Conservation (phyloP, 2,797 vertebrate genomes). For the Periparus ater region DNA sequence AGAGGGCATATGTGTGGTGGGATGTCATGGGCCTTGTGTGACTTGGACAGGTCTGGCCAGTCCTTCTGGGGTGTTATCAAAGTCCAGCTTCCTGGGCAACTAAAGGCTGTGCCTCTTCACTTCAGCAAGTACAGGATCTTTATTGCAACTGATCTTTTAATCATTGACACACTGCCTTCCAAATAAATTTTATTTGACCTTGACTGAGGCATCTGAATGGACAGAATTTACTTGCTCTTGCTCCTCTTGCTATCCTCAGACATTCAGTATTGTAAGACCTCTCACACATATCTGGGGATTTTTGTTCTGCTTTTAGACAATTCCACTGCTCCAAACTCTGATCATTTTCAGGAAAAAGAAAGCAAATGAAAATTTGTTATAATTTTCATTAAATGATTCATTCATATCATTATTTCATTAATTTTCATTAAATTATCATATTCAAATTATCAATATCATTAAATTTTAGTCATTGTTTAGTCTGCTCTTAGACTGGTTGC, state of each 20-base stretch:
- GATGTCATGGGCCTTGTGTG: background rate
- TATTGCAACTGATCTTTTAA: background rate
- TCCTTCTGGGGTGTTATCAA: background rate
- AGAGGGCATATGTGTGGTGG: background rate
- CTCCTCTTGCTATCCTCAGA: background rate
- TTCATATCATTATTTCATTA: too few relatives aligned
- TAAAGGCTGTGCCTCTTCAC: background rate
- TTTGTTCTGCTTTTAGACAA: background rate
- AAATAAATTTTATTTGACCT: background rate
- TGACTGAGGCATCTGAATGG: background rate
- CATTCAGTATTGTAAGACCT: background rate
- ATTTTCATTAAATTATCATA: too few relatives aligned
- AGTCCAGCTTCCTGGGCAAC: background rate
- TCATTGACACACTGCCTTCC: background rate
- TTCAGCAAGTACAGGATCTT: background rate
- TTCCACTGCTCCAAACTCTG: background rate
- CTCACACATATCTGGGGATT: background rate
- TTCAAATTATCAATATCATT: background rate
- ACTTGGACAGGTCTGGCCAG: background rate
- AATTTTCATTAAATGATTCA: too few relatives aligned
- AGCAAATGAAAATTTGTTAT: background rate
- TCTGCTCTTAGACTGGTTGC: background rate
- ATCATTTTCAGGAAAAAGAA: background rate
- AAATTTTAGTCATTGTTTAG: background rate
- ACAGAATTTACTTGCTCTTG: background rate